Conservation (phyloP, 2,797 vertebrate species). For the Cirrhinus mrigala region DNA sequence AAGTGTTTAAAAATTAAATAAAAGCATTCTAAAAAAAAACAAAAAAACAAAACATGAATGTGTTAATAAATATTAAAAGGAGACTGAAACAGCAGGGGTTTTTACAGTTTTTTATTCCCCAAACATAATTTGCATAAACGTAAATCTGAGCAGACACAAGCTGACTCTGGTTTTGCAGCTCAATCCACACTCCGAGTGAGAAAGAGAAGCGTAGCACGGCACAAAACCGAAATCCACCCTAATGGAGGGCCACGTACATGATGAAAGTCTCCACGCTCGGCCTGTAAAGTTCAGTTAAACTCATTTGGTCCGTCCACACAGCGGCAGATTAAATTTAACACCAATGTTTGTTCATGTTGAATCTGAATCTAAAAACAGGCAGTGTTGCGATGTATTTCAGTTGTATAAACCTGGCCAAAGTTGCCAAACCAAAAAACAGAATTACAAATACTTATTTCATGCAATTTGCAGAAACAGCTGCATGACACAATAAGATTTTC, state of each 20-base stretch:
- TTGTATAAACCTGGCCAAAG: not conserved
- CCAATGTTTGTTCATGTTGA: not conserved
- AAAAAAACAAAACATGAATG: not conserved
- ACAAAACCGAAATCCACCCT: conserved; percentile 40
- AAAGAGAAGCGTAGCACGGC: conserved; percentile 26
- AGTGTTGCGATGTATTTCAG: not conserved
- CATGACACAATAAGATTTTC: conserved; percentile 12
- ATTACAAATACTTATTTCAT: not conserved
- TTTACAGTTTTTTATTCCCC: conserved; percentile 79
- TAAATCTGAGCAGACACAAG: conserved; percentile 69
- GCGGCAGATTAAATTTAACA: not conserved
- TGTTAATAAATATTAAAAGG: not conserved
- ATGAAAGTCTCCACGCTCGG: not conserved
- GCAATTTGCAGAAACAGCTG: conserved; percentile 1
- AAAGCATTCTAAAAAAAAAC: no score
- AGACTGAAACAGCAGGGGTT: conserved; percentile 52
- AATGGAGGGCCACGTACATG: conserved; percentile 26
- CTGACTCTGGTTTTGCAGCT: conserved; percentile 51
- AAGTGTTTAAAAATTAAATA: not conserved
- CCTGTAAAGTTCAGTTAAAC: not conserved
- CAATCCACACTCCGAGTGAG: conserved; percentile 34
- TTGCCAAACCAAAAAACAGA: not conserved
- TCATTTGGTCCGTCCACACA: conserved; percentile 23
- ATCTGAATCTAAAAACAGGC: not conserved
- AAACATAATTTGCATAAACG: conserved; percentile 64